phyloP scores from a whole-genome alignment of 2,113 vertebrate genomes.

The Anhinga rufa region DNA sequence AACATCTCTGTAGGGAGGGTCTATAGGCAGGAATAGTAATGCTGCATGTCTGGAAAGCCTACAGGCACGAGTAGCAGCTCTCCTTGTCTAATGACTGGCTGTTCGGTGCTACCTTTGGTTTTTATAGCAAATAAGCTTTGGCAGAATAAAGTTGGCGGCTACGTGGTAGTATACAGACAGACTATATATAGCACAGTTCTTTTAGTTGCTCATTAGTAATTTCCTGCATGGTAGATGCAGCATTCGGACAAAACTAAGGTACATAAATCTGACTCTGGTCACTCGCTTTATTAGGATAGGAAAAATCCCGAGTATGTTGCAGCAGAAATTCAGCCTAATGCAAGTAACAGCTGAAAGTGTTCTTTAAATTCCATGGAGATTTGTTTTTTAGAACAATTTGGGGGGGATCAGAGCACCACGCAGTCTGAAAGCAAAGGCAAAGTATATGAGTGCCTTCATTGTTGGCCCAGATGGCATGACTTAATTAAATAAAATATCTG shows the following conservation, averaged over 20 bases:
- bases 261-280: slow-evolving; percentile 28
- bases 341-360: slow-evolving; percentile 44
- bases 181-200: slow-evolving; percentile 12
- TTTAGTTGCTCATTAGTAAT: slow-evolving; percentile 47
- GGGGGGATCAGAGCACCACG: not conserved
- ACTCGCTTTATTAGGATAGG: slow-evolving; percentile 23
- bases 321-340: slow-evolving; percentile 28
- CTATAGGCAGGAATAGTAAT: not conserved
- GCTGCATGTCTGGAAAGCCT: not conserved
- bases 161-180: not conserved
- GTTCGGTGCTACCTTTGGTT: not conserved
- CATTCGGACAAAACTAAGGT: not conserved
- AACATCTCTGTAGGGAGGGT: not conserved
- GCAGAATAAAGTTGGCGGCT: not conserved
- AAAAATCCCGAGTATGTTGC: slow-evolving; percentile 10
- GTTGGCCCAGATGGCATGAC: slow-evolving; percentile 46
- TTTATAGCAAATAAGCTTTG: not conserved
- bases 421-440: not conserved
- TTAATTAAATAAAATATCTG: slow-evolving; percentile 64
- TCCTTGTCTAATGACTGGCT: not conserved
- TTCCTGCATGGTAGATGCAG: slow-evolving; percentile 21
- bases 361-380: not conserved
- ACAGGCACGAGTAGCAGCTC: not conserved
- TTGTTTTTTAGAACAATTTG: slow-evolving; percentile 13
- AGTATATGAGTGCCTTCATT: slow-evolving; percentile 49